phyloP scores from a whole-genome alignment of 2,888 invertebrate species.

The Heliconius hortense region DNA sequence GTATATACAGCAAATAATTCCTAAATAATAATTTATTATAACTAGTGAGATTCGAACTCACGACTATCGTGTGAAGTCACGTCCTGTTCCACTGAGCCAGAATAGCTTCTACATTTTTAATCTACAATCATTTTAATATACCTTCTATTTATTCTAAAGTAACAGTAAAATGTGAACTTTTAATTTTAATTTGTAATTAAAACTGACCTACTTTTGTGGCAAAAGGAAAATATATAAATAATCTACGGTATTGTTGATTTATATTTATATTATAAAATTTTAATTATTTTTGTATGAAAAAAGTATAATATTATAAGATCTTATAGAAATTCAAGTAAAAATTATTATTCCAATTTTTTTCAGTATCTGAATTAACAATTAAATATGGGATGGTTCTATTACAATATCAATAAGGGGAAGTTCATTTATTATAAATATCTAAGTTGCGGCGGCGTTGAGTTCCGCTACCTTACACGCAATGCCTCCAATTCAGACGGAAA shows the following conservation, averaged over 20 bases:
- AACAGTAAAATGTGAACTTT: slow-evolving; percentile 13
- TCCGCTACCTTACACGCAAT: no score
- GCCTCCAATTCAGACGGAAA: no score
- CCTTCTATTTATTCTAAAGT: not conserved
- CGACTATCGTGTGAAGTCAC: not conserved
- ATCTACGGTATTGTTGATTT: slow-evolving; percentile 4
- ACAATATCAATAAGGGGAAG: no score
- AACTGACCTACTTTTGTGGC: slow-evolving; percentile 16
- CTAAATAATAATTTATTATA: not conserved
- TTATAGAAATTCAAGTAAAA: no score
- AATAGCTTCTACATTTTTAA: not conserved
- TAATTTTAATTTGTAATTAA: slow-evolving; percentile 6
- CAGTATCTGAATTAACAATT: no score
- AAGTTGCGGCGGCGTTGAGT: no score
- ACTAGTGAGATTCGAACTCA: not conserved
- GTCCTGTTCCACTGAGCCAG: not conserved
- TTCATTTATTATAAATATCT: no score
- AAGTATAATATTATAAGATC: no score
- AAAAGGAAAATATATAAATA: not conserved
- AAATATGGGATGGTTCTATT: no score
- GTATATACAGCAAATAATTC: not conserved
- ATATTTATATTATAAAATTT: not conserved
- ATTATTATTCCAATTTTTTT: no score
- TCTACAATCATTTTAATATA: not conserved
- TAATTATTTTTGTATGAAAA: not conserved